Percentiles rank a stretch among this genome's conserved stretches.
Evolutionary conservation across 2,888 invertebrate genomes (phyloP).

Genomic region (Parnassius orleans): DNA sequence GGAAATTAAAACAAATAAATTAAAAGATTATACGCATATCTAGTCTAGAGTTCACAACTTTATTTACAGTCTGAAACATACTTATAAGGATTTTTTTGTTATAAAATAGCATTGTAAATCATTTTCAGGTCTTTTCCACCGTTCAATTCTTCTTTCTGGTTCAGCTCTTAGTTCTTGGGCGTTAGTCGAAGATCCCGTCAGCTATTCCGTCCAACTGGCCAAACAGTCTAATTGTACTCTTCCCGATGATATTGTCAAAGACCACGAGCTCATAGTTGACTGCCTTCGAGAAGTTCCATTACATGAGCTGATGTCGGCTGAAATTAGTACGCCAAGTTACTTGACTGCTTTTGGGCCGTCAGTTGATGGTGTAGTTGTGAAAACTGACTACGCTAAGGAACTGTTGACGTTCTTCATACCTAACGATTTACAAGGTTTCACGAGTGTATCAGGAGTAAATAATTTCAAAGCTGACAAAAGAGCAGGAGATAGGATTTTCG

Average conservation of each 20-base stretch:
- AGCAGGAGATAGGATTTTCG: conserved; percentile 82
- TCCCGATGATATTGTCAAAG: conserved; percentile 89
- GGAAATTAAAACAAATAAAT: no score
- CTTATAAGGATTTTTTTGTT: background rate
- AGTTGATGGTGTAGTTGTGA: conserved; percentile 96
- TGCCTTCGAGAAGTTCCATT: conserved; percentile 89
- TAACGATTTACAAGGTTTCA: conserved; percentile 83
- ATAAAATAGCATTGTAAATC: background rate
- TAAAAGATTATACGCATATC: no score
- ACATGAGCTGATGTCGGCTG: conserved; percentile 87
- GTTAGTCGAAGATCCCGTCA: conserved; percentile 91
- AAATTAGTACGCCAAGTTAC: conserved; percentile 89
- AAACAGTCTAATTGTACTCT: conserved; percentile 91
- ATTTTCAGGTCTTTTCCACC: conserved; percentile 88
- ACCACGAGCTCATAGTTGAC: conserved; percentile 92
- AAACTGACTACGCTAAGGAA: conserved; percentile 92
- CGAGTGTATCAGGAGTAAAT: conserved; percentile 82
- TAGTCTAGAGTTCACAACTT: no score
- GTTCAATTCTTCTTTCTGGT: conserved; percentile 92
- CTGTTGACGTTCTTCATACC: conserved; percentile 86
- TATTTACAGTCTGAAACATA: no score
- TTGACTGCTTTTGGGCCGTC: conserved; percentile 95
- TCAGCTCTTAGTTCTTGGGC: conserved; percentile 95
- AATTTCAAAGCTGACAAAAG: conserved; percentile 82
- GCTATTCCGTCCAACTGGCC: conserved; percentile 90